These are phyloP conservation scores for Madoqua kirkii DNA, from an alignment of 2,113 vertebrate species.

Conservation along the genomic window DNA sequence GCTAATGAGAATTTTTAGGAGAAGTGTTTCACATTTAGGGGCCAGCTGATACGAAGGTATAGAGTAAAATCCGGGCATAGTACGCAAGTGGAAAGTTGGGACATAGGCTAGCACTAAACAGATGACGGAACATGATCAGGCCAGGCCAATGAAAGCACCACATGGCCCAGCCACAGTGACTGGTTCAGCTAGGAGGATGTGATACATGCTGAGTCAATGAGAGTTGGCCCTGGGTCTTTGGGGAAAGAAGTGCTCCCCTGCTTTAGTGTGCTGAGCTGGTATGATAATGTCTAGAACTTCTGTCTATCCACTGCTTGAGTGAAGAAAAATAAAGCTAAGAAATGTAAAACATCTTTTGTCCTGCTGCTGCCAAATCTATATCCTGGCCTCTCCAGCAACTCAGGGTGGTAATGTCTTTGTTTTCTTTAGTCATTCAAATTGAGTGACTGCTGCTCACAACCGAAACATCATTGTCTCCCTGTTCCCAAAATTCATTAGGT, in stretches of 20 bases:
- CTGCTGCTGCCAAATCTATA: background rate
- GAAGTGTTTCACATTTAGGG: background rate
- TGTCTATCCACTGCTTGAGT: background rate
- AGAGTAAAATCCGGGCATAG: background rate
- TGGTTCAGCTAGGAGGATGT: background rate
- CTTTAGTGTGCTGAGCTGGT: background rate
- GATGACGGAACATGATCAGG: background rate
- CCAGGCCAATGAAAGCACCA: background rate
- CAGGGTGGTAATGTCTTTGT: background rate
- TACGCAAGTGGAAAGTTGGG: background rate
- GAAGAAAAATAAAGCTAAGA: background rate
- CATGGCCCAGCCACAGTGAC: background rate
- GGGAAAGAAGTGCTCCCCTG: background rate
- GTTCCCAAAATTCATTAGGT: background rate
- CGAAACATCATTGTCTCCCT: background rate
- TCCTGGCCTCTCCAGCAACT: background rate
- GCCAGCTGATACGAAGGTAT: background rate
- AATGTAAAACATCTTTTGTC: background rate
- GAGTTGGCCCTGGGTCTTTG: background rate
- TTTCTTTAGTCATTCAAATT: background rate
- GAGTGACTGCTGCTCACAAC: background rate
- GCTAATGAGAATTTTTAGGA: constrained; percentile 7
- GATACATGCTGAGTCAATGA: background rate
- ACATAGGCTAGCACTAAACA: background rate
- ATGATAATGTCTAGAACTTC: background rate